Base-by-base conservation (phyloP, 2,113 vertebrate species). In the Toxotes jaculatrix region DNA sequence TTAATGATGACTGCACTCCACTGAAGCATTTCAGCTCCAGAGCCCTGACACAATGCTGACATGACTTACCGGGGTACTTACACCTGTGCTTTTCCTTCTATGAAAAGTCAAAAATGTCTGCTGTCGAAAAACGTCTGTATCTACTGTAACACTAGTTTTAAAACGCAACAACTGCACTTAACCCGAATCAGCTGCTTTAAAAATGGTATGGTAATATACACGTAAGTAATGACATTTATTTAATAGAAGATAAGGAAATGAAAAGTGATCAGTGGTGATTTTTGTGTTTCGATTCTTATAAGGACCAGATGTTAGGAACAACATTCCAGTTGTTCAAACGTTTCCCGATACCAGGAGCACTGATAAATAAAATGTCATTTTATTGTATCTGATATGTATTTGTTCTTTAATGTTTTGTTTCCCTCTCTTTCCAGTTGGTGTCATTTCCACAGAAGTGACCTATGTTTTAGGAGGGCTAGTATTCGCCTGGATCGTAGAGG, bases 401-500 rank as follows among this genome's bases (percentile, higher is more conserved):
- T 55, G 9, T 21, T 55, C 10, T 21, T 23, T 0, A 8, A n/a
- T 2, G 1, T 64, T 12, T n/a, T 7, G 17, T 32, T 65, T 32
- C 27, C 16, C 1, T 10, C 27, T 74, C 45, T 67, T n/a, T 72
- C 31, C 77, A 95, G 93, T 95, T 65, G 93, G 85, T 78, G 93
- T 96, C 32, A 94, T 96, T 79, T 95, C 95, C 75, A 95, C 93
- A 73, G 96, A 96, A 86, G 91, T 95, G 73, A 96, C 95, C 3
- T 96, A 94, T 49, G 14, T 94, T 51, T 60, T 96, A 73, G 92
- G 94, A 23, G 95, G 96, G 19, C 87, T 95, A 70, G 78, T 96
- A 42, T 96, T 96, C 47, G 95, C 94, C 31, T 95, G 93, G 91
- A 94, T 96, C 3, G 95, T 96, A 43, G 95, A 96, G 86, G 95